Evolutionary conservation across 2,113 vertebrate species (phyloP).

Genomic region (Cyanoliseus patagonus): DNA sequence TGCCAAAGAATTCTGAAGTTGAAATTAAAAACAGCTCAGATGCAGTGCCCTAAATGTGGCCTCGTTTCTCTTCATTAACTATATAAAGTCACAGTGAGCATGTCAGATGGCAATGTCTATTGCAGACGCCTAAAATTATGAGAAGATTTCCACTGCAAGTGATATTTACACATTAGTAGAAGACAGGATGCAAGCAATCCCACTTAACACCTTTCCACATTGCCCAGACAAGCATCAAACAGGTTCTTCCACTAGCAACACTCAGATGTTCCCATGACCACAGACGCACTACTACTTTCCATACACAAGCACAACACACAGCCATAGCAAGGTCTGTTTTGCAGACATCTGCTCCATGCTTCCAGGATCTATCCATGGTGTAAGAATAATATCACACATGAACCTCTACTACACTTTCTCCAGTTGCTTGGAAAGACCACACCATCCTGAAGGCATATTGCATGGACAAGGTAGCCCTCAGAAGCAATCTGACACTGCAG

Average conservation of each 20-base stretch:
- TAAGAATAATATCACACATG: not conserved
- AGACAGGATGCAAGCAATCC: not conserved
- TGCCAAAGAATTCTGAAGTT: not conserved
- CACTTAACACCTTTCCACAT: not conserved
- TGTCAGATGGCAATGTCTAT: not conserved
- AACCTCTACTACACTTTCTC: not conserved
- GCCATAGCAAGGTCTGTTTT: not conserved
- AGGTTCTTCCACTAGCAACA: not conserved
- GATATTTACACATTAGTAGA: not conserved
- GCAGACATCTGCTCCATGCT: not conserved
- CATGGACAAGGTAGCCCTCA: not conserved
- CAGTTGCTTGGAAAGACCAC: not conserved
- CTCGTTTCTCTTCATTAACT: not conserved
- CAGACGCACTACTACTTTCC: not conserved
- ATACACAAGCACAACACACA: not conserved
- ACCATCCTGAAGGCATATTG: not conserved
- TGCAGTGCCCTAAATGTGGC: not conserved
- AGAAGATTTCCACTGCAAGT: not conserved
- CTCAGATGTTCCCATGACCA: not conserved
- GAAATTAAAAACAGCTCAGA: not conserved
- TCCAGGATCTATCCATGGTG: not conserved
- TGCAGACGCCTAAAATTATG: not conserved
- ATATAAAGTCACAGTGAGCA: not conserved
- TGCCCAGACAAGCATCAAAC: not conserved
- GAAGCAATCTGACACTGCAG: not conserved